These are phyloP conservation scores for Cecidostiba fungosa DNA, from an alignment of 2,888 invertebrate genomes.

Conservation along the genomic window DNA sequence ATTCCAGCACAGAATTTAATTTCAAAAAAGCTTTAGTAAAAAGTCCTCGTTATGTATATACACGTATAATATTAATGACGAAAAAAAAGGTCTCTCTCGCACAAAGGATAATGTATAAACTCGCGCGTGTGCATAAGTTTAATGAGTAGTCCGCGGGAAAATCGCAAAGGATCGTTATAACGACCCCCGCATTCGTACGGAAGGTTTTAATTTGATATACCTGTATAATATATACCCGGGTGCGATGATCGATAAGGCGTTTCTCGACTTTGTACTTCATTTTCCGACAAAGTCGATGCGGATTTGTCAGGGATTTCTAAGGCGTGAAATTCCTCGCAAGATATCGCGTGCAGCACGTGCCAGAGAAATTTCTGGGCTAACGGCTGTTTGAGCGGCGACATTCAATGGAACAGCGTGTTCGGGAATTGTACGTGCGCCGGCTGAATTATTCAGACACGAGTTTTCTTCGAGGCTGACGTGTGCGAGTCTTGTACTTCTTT, in stretches of 20 bases:
- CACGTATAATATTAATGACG: too few relatives aligned
- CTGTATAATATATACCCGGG: too few relatives aligned
- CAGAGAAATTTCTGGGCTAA: too few relatives aligned
- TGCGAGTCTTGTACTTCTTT: not conserved
- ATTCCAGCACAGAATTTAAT: too few relatives aligned
- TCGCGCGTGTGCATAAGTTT: slow-evolving; percentile 11
- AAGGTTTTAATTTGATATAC: slow-evolving; percentile 51
- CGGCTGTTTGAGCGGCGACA: too few relatives aligned
- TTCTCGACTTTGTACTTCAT: not conserved
- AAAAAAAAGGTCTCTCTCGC: too few relatives aligned
- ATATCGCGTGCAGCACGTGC: not conserved
- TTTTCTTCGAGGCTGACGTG: not conserved
- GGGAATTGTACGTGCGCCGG: not conserved
- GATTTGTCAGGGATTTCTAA: not conserved
- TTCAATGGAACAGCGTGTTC: too few relatives aligned
- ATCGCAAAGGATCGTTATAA: slow-evolving; percentile 46
- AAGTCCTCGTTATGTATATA: too few relatives aligned
- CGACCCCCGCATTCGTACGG: slow-evolving; percentile 49
- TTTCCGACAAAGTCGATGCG: too few relatives aligned
- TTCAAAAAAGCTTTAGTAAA: too few relatives aligned
- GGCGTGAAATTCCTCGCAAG: not conserved
- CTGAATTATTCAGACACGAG: not conserved
- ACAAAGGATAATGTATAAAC: not conserved
- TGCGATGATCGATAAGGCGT: not conserved
- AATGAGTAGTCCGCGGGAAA: slow-evolving; percentile 49